Evolutionary conservation across 2,888 invertebrate genomes (phyloP).

Genomic region (Eilema depressum): DNA sequence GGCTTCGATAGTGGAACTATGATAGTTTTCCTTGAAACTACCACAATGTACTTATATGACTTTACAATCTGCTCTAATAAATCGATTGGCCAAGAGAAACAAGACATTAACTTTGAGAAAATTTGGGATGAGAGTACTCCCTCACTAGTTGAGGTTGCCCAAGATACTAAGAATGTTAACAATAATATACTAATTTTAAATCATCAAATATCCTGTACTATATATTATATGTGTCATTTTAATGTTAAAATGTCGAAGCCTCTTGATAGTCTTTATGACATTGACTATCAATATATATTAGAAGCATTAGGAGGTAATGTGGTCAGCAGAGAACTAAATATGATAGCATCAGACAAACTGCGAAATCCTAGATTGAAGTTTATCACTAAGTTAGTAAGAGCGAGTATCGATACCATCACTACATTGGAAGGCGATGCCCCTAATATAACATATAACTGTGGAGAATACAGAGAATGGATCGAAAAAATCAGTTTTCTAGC

Average conservation of each 20-base stretch:
- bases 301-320: slow-evolving; percentile 76
- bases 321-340: slow-evolving; percentile 85
- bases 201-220: slow-evolving; percentile 91
- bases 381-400: slow-evolving; percentile 90
- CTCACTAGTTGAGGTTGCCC: slow-evolving; percentile 92
- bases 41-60: slow-evolving; percentile 79
- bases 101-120: slow-evolving; percentile 86
- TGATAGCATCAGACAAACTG: slow-evolving; percentile 90
- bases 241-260: slow-evolving; percentile 91
- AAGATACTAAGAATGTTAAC: slow-evolving; percentile 92
- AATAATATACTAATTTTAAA: slow-evolving; percentile 93
- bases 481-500: slow-evolving; percentile 90
- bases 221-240: slow-evolving; percentile 93
- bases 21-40: slow-evolving; percentile 78
- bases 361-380: slow-evolving; percentile 90
- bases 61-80: slow-evolving; percentile 77
- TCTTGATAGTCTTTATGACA: slow-evolving; percentile 92
- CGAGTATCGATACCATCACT: slow-evolving; percentile 91
- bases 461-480: slow-evolving; percentile 89
- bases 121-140: slow-evolving; percentile 90
- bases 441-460: slow-evolving; percentile 74
- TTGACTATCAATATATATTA: slow-evolving; percentile 88
- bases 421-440: slow-evolving; percentile 84
- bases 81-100: slow-evolving; percentile 70
- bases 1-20: slow-evolving; percentile 90